Evolutionary conservation across 2,113 vertebrate species (phyloP).

Genomic region (Pseudolaguvia tuberculata): DNA sequence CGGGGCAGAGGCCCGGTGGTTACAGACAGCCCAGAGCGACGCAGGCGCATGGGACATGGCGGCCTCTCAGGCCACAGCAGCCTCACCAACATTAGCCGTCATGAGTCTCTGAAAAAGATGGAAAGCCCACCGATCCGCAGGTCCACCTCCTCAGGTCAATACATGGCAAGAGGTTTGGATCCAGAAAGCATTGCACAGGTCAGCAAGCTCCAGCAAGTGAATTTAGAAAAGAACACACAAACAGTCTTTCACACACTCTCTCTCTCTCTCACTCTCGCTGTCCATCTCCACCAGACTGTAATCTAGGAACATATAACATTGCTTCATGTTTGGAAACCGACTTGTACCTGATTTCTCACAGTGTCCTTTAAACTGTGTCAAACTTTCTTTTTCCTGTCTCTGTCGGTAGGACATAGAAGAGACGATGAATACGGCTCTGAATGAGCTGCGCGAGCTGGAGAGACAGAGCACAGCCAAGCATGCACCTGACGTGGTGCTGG

Average conservation of each 20-base stretch:
- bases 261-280: background rate
- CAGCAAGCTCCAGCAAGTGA: conserved; percentile 58
- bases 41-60: conserved; percentile 80
- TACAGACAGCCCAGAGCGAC: conserved; percentile 84
- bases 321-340: background rate
- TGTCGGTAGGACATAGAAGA: conserved; percentile 89
- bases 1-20: conserved; percentile 75
- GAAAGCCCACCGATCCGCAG: conserved; percentile 94
- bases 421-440: conserved; percentile 96
- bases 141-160: conserved; percentile 94
- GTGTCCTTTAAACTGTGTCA: background rate
- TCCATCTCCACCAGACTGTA: background rate
- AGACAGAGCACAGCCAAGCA: conserved; percentile 93
- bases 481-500: conserved; percentile 92
- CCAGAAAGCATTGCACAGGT: conserved; percentile 98
- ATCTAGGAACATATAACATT: background rate
- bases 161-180: conserved; percentile 85
- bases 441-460: conserved; percentile 93
- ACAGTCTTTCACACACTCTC: background rate
- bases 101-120: conserved; percentile 89
- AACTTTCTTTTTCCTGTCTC: conserved; percentile 4
- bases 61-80: conserved; percentile 88
- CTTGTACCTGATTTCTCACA: background rate
- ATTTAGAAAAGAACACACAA: background rate
- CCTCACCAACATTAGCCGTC: conserved; percentile 89